These are phyloP conservation scores for Sebastes itinus DNA, from an alignment of 2,797 vertebrate genomes.

Conservation along the genomic window DNA sequence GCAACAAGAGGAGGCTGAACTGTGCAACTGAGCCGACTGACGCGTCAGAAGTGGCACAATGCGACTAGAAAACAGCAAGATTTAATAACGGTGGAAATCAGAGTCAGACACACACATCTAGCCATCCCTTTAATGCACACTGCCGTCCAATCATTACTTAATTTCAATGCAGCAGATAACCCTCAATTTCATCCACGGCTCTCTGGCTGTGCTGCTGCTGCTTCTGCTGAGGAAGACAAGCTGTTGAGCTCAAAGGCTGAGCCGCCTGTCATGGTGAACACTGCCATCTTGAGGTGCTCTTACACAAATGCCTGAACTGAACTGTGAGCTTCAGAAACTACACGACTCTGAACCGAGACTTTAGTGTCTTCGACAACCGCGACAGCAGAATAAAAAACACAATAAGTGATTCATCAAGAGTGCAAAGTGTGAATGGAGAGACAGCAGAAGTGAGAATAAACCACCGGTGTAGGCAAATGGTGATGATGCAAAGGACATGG, in stretches of 20 bases:
- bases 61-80: constrained; percentile 30
- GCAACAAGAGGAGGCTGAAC: constrained; percentile 28
- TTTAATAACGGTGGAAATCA: constrained; percentile 38
- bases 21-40: neutral
- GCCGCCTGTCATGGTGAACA: constrained; percentile 86
- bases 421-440: constrained; percentile 14
- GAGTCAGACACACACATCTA: constrained; percentile 14
- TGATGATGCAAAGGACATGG: constrained; percentile 36
- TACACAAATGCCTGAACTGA: constrained; percentile 36
- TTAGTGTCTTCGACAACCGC: neutral
- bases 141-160: constrained; percentile 64
- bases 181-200: constrained; percentile 56
- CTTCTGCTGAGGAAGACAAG: constrained; percentile 41
- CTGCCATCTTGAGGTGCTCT: constrained; percentile 90
- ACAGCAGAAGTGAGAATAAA: constrained; percentile 20
- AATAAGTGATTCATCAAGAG: neutral
- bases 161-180: constrained; percentile 72
- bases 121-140: constrained; percentile 39
- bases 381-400: neutral
- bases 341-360: constrained; percentile 7
- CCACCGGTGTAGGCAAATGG: constrained; percentile 2
- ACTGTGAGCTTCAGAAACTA: constrained; percentile 4
- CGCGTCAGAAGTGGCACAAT: constrained; percentile 13
- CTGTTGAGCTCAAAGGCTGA: constrained; percentile 44
- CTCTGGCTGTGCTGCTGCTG: constrained; percentile 44